Base-by-base conservation (phyloP, 2,113 vertebrate species). In the Uria aalge region DNA sequence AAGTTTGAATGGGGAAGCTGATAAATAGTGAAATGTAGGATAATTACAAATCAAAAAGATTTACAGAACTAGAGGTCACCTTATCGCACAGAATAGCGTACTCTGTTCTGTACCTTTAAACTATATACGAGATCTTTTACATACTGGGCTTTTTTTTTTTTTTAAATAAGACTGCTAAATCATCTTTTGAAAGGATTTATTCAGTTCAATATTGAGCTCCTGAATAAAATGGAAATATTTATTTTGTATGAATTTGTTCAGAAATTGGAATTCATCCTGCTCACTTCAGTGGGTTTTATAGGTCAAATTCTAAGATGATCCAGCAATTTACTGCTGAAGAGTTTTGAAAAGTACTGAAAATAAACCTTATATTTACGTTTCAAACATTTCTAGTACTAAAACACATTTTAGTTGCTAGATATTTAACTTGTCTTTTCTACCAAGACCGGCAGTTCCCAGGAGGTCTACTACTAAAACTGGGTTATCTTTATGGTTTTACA, bases 141-240 rank as follows among this genome's bases (percentile, higher is more conserved):
- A n/a, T 72, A 20, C 13, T 56, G 34, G 4, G 8, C 1, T 53
- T 16, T 23, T 40, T 1, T 11, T 10, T 40, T 1, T 11, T 10
- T 55, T 93, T 57, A 11, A 74, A 5, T 56, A 74, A 23, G n/a
- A 18, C 5, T 40, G 15, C 26, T 74, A 2, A 57, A 24, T 66
- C 20, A 43, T 36, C 41, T 81, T 67, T 47, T 22, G 47, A 94
- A 77, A 91, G 24, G 30, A 57, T 75, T 80, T 82, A 26, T 48
- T 48, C 41, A 56, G 36, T 59, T 87, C 38, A 36, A 2, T 81
- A 20, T 15, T 80, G 45, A 71, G 66, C 59, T 76, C 19, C 48
- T 56, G 17, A 74, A 53, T 29, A 32, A 86, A 72, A 76, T 15
- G 10, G 63, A 29, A 83, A 21, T 74, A 24, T 26, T 89, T 71